Conservation (phyloP, 2,113 vertebrate species). For the Pogonocichla stellata region DNA sequence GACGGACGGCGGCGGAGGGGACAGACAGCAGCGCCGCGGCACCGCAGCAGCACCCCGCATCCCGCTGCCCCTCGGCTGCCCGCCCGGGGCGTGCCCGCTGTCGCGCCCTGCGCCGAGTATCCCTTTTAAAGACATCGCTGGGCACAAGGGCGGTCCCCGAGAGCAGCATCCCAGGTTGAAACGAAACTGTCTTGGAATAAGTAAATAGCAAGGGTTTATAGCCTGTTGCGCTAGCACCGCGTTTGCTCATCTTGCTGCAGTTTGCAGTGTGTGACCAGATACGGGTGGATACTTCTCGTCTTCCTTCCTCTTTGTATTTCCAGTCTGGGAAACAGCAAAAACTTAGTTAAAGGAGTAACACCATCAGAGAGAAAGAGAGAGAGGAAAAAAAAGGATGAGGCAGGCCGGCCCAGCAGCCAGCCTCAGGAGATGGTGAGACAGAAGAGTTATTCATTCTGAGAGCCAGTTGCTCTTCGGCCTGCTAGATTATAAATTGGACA, state of each 20-base stretch:
- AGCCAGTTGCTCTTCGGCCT: constrained; percentile 40
- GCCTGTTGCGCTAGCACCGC: not conserved
- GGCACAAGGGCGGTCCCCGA: not conserved
- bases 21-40: not conserved
- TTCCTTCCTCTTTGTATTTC: constrained; percentile 41
- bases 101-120: not conserved
- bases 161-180: not conserved
- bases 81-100: not conserved
- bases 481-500: constrained; percentile 56
- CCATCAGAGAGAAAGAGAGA: not conserved
- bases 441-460: constrained; percentile 51
- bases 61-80: not conserved
- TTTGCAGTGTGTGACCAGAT: not conserved
- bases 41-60: not conserved
- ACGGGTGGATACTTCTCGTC: not conserved
- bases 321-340: not conserved
- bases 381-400: not conserved
- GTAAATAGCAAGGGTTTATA: not conserved
- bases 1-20: no score
- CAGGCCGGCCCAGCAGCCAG: not conserved
- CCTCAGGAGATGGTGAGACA: constrained; percentile 52
- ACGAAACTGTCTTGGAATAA: not conserved
- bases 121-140: not conserved
- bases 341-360: not conserved
- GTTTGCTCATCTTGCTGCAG: not conserved